Evolutionary conservation across 2,888 invertebrate genomes (phyloP).

Genomic region (Zelleria hepariella): DNA sequence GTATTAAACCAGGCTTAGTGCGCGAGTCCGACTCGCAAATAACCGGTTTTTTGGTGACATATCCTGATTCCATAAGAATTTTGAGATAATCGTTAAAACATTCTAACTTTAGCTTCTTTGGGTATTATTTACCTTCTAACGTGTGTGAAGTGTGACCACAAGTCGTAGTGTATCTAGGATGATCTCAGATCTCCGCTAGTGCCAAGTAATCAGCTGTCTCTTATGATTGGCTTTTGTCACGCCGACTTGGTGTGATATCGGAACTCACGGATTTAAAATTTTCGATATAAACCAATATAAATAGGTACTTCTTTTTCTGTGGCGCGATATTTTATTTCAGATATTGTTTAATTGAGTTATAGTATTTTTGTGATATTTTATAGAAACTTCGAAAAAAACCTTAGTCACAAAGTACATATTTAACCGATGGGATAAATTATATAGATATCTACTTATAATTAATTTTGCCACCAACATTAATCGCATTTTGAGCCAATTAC

Average conservation of each 20-base stretch:
- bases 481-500: too few species aligned
- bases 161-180: background rate
- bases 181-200: background rate
- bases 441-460: too few species aligned
- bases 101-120: too few species aligned
- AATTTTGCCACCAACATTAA: too few species aligned
- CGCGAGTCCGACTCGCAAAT: too few species aligned
- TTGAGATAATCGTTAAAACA: too few species aligned
- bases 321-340: background rate
- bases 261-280: slow-evolving; percentile 5
- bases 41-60: too few species aligned
- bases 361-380: background rate
- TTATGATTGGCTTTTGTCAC: slow-evolving; percentile 10
- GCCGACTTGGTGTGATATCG: slow-evolving; percentile 8
- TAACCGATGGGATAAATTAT: background rate
- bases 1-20: too few species aligned
- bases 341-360: too few species aligned
- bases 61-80: too few species aligned
- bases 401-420: background rate
- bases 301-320: background rate
- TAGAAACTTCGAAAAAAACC: background rate
- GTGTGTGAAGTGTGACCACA: too few species aligned
- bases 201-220: background rate
- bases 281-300: background rate
- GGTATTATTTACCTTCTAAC: too few species aligned